These are phyloP conservation scores for Phrynosoma platyrhinos DNA, from an alignment of 2,113 vertebrate species.

Conservation along the genomic window DNA sequence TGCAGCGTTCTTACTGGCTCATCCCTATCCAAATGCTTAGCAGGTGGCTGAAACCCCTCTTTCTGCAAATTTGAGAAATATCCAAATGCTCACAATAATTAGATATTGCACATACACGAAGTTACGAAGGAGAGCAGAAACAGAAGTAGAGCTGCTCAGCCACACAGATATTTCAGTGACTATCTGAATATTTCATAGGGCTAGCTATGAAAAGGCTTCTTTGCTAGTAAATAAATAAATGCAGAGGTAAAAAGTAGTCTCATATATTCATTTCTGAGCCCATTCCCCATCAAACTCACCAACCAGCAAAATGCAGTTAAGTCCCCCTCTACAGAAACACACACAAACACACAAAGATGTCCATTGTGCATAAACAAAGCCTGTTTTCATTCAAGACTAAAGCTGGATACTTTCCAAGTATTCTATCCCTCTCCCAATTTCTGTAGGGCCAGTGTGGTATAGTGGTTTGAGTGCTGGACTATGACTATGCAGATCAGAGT, in stretches of 20 bases:
- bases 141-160: slow-evolving; percentile 13
- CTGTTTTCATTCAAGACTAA: neutral
- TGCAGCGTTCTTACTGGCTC: neutral
- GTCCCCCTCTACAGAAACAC: too few species aligned
- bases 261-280: neutral
- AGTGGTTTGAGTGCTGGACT: too few species aligned
- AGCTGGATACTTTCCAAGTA: neutral
- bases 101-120: slow-evolving; percentile 51
- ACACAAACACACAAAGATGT: neutral
- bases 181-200: too few species aligned
- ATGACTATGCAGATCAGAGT: too few species aligned
- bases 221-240: neutral
- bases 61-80: neutral
- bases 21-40: neutral
- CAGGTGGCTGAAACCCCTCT: neutral
- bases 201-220: accelerated
- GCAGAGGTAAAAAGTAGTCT: neutral
- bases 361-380: neutral
- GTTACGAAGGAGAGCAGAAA: slow-evolving; percentile 24
- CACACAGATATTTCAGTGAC: slow-evolving; percentile 35
- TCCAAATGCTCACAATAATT: neutral
- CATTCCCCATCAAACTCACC: too few species aligned
- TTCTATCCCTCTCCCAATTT: neutral
- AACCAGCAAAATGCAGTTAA: too few species aligned
- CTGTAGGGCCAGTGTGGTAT: too few species aligned